Evolutionary conservation across 1,140 invertebrate genomes (phyloP), one percentile per base, ranked within the genome.

Genomic region (Diorhabda sublineata): DNA sequence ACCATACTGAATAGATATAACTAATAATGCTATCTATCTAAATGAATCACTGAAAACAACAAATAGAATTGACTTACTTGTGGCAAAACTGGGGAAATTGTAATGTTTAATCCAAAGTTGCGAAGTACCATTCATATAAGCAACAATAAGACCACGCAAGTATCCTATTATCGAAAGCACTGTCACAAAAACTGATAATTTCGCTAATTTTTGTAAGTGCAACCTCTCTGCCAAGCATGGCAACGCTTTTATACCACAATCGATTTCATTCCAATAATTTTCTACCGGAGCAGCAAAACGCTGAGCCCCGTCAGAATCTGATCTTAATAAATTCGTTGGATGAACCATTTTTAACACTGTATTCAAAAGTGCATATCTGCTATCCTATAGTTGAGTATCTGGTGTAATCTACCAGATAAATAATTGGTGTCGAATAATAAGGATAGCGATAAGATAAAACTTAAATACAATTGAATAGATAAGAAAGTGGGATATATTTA

Each of bases 171-270:
- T 71, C 64, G 83, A 78, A n/a, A 89, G 71, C 0, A 86, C 74
- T 6, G 80, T 66, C 7, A 88, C 76, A 74, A 87, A 88, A 41
- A 84, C 75, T 61, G 81, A 78, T 3, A 86, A 77, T 4, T 85
- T 86, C 26, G 87, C 87, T 45, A 84, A 87, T 79, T 83, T 86
- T 57, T 85, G 82, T 69, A 87, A 84, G 73, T 79, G 83, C 3
- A 85, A 81, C 42, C 80, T 79, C 59, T 82, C 74, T 45, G 59
- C 69, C 43, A 84, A 81, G 72, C 86, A 87, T 69, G 82, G 85
- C 57, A 87, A 68, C 52, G 81, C 82, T 64, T 75, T 82, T 68
- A 87, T 85, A 47, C 88, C 88, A 71, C 88, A 89, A 71, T 89
- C 88, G n/a, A 88, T 80, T 68, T 83, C 83, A 75, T 86, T 83